These are phyloP conservation scores for Thalassarche chlororhynchos DNA, from an alignment of 2,113 vertebrate species.

Conservation along the genomic window DNA sequence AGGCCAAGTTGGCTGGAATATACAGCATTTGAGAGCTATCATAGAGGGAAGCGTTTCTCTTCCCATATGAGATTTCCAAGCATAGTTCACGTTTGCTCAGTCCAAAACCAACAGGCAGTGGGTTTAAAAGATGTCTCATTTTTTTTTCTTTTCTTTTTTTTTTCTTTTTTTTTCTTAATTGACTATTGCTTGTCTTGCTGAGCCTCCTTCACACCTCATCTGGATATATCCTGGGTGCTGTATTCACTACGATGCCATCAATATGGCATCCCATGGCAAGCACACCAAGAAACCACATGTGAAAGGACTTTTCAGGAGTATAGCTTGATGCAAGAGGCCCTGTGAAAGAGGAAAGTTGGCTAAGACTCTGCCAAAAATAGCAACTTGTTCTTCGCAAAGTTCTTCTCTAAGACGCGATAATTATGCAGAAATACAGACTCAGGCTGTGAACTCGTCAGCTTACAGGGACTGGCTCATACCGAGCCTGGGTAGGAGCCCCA, in stretches of 20 bases:
- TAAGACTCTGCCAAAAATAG: not conserved
- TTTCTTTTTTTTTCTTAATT: no score
- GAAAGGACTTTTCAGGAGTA: not conserved
- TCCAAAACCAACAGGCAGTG: not conserved
- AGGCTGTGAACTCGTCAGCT: constrained; percentile 9
- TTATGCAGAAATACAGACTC: constrained; percentile 21
- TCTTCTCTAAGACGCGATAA: not conserved
- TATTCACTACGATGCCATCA: not conserved
- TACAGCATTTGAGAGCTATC: not conserved
- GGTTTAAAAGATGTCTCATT: not conserved
- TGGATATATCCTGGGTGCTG: not conserved
- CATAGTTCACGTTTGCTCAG: not conserved
- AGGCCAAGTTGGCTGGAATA: not conserved
- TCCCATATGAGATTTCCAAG: not conserved
- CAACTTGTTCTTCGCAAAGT: not conserved
- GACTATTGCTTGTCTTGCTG: not conserved
- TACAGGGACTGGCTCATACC: not conserved
- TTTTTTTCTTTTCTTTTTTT: no score
- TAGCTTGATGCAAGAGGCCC: not conserved
- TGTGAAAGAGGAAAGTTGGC: not conserved
- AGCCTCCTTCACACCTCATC: not conserved
- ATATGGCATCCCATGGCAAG: not conserved
- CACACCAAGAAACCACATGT: not conserved
- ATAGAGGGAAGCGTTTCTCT: not conserved
- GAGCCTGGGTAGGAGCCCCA: not conserved